phyloP scores from a whole-genome alignment of 1,140 invertebrate species.

The Ceratitis capitata region DNA sequence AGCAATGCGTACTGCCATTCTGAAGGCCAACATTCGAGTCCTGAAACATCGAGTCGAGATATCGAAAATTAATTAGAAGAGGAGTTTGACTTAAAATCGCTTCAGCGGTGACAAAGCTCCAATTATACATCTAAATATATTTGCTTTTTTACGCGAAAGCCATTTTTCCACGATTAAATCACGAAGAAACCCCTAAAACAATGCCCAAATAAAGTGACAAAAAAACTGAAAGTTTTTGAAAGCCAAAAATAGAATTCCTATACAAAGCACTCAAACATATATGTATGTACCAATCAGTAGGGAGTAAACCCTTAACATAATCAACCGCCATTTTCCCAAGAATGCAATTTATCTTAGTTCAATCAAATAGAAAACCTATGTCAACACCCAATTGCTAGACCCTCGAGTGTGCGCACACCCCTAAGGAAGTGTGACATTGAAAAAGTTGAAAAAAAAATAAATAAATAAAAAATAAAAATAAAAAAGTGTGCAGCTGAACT shows the following conservation, averaged over 20 bases:
- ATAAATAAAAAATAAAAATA: no score
- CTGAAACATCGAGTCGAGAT: no score
- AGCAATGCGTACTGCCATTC: no score
- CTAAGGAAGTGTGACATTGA: not conserved
- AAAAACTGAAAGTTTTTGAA: not conserved
- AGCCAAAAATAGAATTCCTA: not conserved
- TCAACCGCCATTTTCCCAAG: not conserved
- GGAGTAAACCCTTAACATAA: not conserved
- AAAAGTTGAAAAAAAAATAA: not conserved
- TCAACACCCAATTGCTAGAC: not conserved
- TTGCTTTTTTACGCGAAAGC: no score
- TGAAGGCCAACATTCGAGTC: no score
- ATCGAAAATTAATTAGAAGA: no score
- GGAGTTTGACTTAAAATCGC: no score
- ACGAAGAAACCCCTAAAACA: not conserved
- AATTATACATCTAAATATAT: no score
- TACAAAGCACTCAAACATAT: not conserved
- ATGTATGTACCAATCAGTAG: not conserved
- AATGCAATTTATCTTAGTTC: not conserved
- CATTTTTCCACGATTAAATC: not conserved
- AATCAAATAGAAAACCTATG: conserved; percentile 26
- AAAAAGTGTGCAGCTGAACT: not conserved
- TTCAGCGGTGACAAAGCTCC: no score
- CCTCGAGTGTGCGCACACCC: not conserved
- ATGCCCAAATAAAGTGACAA: not conserved